These are phyloP conservation scores for Glyptemys insculpta DNA, from an alignment of 2,797 vertebrate genomes.

Conservation along the genomic window DNA sequence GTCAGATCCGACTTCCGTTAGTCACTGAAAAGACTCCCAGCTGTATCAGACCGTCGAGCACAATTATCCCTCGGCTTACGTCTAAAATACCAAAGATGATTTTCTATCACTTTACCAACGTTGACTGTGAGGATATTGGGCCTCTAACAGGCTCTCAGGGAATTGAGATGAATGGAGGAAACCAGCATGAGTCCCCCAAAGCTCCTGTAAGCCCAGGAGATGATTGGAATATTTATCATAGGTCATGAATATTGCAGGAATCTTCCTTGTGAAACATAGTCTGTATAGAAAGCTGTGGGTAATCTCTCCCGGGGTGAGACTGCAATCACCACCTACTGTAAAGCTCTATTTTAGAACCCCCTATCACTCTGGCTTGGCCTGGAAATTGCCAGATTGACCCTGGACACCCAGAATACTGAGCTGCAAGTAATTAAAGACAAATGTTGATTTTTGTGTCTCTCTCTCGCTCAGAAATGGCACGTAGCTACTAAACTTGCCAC, in stretches of 20 bases:
- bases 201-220: not conserved
- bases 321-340: not conserved
- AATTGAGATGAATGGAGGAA: not conserved
- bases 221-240: rapidly evolving
- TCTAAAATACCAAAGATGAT: no score
- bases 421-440: not conserved
- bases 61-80: not conserved
- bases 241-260: not conserved
- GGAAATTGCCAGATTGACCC: not conserved
- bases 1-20: not conserved
- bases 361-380: not conserved
- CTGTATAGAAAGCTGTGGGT: not conserved
- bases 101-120: not conserved
- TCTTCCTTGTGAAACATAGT: not conserved
- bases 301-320: not conserved
- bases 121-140: not conserved
- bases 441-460: not conserved
- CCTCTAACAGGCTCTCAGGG: not conserved
- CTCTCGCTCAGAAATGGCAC: not conserved
- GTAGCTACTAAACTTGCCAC: rapidly evolving
- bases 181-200: not conserved
- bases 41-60: not conserved
- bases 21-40: not conserved
- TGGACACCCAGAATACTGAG: not conserved
- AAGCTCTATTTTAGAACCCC: not conserved